Conservation (phyloP, 92 coral and sea anemone genomes). For the Bergia sp. region DNA sequence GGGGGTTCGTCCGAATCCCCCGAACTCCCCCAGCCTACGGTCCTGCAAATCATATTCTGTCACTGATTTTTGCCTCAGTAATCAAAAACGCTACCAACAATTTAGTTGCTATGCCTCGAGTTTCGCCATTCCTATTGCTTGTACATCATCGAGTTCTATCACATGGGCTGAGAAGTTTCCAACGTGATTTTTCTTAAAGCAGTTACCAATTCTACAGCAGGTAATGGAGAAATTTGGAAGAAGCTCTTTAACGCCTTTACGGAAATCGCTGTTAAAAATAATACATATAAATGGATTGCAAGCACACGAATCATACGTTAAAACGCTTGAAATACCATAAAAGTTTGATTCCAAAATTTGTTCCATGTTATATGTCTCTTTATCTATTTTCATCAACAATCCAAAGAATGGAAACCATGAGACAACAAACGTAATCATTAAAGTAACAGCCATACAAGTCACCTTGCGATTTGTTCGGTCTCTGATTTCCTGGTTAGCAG, state of each 20-base stretch:
- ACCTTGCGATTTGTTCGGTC: slow-evolving; percentile 13
- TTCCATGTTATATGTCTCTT: neutral
- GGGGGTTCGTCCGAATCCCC: too few relatives aligned
- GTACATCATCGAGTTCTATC: too few relatives aligned
- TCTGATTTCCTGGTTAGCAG: slow-evolving; percentile 4
- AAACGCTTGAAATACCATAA: neutral
- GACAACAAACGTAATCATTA: neutral
- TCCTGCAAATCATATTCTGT: too few relatives aligned
- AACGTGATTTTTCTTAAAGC: neutral
- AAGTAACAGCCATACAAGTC: neutral
- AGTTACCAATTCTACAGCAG: neutral
- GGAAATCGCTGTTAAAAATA: neutral
- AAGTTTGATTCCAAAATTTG: neutral
- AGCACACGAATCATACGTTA: neutral
- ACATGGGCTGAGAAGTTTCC: too few relatives aligned
- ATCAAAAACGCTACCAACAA: too few relatives aligned
- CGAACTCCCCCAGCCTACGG: too few relatives aligned
- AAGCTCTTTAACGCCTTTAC: neutral
- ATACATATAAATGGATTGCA: slow-evolving; percentile 2
- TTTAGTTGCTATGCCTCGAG: too few relatives aligned
- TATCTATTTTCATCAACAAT: neutral
- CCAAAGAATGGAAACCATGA: neutral
- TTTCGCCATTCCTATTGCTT: too few relatives aligned
- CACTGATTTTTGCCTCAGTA: too few relatives aligned
- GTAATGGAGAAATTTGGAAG: neutral